Base-by-base conservation (phyloP, 2,113 vertebrate species). In the Bubo scandiacus region DNA sequence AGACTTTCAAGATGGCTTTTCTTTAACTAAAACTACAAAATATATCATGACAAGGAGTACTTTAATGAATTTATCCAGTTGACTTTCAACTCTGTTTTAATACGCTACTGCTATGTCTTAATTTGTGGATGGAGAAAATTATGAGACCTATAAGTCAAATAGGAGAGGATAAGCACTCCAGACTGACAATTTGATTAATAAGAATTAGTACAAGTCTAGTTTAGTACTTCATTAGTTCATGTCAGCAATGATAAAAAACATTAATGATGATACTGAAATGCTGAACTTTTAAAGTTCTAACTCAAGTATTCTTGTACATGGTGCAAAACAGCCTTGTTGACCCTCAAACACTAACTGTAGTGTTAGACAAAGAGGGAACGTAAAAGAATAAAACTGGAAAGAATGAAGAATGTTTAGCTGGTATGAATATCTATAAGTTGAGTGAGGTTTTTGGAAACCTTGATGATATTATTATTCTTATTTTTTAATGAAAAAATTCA, bases 161-260 rank as follows among this genome's bases (percentile, higher is more conserved):
- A 43, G 49, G 49, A 92, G 78, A 83, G 73, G 68, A 93, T 92
- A 90, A 94, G 75, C 58, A 75, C 82, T 94, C 62, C 52, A 92
- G 73, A 70, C 77, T 58, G 89, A 93, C 75, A 94, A 86, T 51
- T 89, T 94, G 92, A 96, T 96, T 96, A 96, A 92, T 96, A 94
- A 79, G 54, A 90, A 87, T 91, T 92, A 70, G 63, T 63, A 66
- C 42, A 88, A 81, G 58, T 77, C 47, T 68, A 65, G 57, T 83
- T 82, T 95, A 94, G 55, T 92, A 74, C 74, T 97, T 97, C 87
- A 89, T 97, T 97, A 95, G 82, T 95, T 95, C 94, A 75, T 88
- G 63, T 90, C 95, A 94, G 42, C 59, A 92, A 71, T 34, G 94
- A 97, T 95, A 92, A 94, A 95, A 92, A n/a, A 0, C 47, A 92